A percentile compares a stretch with the other conserved stretches of the same genome.
Conservation (phyloP, 2,797 vertebrate genomes). For the Enteromius trimaculatus region DNA sequence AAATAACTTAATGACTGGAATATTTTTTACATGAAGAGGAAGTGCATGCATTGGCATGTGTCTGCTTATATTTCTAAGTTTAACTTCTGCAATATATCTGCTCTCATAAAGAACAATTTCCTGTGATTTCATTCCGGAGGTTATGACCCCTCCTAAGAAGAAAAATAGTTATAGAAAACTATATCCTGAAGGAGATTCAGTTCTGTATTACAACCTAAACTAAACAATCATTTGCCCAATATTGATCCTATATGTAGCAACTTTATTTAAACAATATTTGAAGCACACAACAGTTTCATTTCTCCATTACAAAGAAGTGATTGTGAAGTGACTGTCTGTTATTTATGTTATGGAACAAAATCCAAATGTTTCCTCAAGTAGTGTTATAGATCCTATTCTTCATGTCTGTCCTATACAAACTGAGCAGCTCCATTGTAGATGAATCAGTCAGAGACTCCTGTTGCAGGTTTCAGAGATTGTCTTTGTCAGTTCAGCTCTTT, state of each 20-base stretch:
- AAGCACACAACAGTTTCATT: neutral
- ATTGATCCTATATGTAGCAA: neutral
- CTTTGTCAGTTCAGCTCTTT: constrained; percentile 30
- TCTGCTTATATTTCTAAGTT: neutral
- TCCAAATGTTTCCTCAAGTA: neutral
- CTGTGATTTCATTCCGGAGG: neutral
- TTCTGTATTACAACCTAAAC: too few species aligned
- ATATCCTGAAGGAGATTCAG: neutral
- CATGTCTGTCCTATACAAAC: neutral
- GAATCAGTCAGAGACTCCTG: neutral
- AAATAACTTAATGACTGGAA: constrained; percentile 33
- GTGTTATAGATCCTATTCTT: neutral
- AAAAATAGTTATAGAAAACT: neutral
- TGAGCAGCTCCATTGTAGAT: neutral
- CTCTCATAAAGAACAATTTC: constrained; percentile 11
- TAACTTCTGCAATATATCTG: constrained; percentile 4
- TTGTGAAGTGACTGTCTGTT: neutral
- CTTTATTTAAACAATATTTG: neutral
- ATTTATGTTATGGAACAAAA: neutral
- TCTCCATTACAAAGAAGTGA: neutral
- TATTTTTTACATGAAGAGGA: constrained; percentile 25
- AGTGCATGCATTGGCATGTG: constrained; percentile 5
- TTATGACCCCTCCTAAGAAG: neutral
- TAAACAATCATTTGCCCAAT: neutral
- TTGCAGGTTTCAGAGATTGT: constrained; percentile 14